Evolutionary conservation across 1,140 invertebrate genomes (phyloP), one percentile per base, ranked within the genome.

Genomic region (Leptinotarsa texana): DNA sequence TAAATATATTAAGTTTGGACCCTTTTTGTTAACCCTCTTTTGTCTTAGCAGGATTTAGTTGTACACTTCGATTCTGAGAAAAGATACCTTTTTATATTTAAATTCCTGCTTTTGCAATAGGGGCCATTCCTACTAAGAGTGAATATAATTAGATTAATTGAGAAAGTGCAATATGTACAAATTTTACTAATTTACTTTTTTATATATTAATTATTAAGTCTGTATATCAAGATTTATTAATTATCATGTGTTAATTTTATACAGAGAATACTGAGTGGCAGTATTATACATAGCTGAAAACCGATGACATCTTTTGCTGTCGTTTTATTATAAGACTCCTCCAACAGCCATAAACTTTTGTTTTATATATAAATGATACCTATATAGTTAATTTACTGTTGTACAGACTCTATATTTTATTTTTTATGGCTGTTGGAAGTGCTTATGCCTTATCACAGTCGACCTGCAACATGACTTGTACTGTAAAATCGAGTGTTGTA

Each of bases 131-230:
- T 82, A 81, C 76, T 73, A 74, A 72, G 78, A 82, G 76, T 80
- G 78, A 78, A 81, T 78, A 81, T 79, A 77, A 77, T 80, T 82
- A 83, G 79, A 75, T 82, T 83, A 83, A 82, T 84, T 84, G 81
- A 84, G 81, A 83, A 84, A 83, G 85, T 86, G 85, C 85, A 86
- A 86, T 86, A 86, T 85, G 85, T 86, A 86, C 84, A 86, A 86
- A 86, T 86, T 86, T 85, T 83, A 84, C 81, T 84, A 85, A 84
- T 86, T 85, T 83, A 83, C 82, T 83, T 86, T 86, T 85, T 84
- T 83, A 82, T 83, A 83, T 83, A 84, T 84, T 80, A 83, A 82
- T 79, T 82, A 82, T 84, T 85, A 85, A 81, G 83, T 83, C 83
- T 85, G 84, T 85, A 85, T 85, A 85, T 84, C 80, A 75, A 83